Evolutionary conservation across 2,797 vertebrate species (phyloP), one percentile per base, ranked within the genome.

Genomic region (Gobionotothen gibberifrons): DNA sequence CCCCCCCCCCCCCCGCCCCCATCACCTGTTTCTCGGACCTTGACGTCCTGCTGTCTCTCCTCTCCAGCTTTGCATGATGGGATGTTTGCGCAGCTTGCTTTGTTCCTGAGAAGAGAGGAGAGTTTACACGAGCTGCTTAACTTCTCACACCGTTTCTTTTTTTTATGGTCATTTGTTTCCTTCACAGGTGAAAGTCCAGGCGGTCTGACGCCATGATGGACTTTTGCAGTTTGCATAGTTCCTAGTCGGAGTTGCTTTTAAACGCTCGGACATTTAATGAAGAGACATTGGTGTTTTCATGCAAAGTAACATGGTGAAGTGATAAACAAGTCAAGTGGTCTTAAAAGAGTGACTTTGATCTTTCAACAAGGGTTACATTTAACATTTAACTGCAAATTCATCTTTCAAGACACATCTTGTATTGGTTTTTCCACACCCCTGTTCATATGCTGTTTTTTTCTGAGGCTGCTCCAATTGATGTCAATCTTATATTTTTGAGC

Each of bases 1-100:
- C 79, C 0, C 19, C 68, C 56, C 13, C 46, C n/a, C 19, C 22
- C 42, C 62, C 0, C 55, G 44, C 26, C 22, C n/a, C 60, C 65
- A 65, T 91, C 93, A 94, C 92, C 93, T 93, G 93, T 91, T 92
- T 91, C 88, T 92, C 85, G 36, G 90, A 85, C 89, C 85, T 82
- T 71, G 72, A 21, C 2, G 21, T 61, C 66, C 70, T 83, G 74
- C 82, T 78, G 32, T 79, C 68, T 65, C 58, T 76, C 40, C 55
- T 36, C 16, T 19, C 60, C 53, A 66, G 51, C 62, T 39, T 29
- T 51, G 58, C n/a, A 0, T 3, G 48, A 59, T 49, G 49, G 5
- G 42, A 7, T 93, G 86, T 94, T 93, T 94, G 93, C 63, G 26
- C 93, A 94, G 92, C 92, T 89, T 92, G 89, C 53, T 51, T 19